phyloP scores from a whole-genome alignment of 2,797 vertebrate species.

The Myotis daubentonii region DNA sequence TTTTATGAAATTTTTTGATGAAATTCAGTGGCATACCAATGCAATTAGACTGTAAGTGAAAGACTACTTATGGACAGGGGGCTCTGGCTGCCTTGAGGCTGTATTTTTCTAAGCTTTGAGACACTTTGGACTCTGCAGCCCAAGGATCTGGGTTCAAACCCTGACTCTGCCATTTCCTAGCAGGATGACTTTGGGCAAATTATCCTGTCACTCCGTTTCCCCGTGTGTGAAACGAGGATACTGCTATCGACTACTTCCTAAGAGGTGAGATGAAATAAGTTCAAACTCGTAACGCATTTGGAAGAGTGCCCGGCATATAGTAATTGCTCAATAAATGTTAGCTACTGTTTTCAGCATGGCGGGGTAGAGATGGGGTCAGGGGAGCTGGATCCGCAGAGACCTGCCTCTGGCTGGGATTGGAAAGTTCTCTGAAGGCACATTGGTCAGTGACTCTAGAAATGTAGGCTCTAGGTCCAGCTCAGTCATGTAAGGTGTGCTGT shows the following conservation, averaged over 20 bases:
- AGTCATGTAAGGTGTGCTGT: background rate
- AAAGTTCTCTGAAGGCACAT: background rate
- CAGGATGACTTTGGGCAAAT: background rate
- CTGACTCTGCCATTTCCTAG: background rate
- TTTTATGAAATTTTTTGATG: background rate
- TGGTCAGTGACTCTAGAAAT: background rate
- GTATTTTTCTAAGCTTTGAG: background rate
- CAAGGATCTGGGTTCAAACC: background rate
- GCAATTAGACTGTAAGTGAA: background rate
- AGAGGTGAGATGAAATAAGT: background rate
- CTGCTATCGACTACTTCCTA: background rate
- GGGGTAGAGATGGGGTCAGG: rapidly evolving
- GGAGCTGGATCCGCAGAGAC: background rate
- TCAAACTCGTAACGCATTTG: background rate
- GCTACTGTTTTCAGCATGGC: too few relatives aligned
- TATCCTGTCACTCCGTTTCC: background rate
- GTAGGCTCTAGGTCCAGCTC: background rate
- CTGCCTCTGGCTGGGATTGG: background rate
- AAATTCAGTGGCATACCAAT: background rate
- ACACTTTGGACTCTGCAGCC: background rate
- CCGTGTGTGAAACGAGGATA: background rate
- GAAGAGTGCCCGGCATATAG: background rate
- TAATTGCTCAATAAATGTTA: background rate
- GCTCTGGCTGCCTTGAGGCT: background rate
- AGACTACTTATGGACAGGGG: background rate